phyloP scores from a whole-genome alignment of 2,888 invertebrate genomes.

The Drosophila greeni region DNA sequence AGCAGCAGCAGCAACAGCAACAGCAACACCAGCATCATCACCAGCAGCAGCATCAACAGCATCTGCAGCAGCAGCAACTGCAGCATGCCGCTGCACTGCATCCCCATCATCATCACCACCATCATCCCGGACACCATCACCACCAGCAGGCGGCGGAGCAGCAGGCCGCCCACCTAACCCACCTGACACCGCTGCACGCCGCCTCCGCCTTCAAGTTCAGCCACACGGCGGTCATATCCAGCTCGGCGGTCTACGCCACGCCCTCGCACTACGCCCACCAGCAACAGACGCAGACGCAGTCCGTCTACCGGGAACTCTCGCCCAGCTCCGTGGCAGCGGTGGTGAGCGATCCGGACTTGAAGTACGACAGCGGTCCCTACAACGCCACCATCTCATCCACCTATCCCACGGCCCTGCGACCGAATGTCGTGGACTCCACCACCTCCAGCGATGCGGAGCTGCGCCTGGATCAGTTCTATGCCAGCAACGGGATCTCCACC shows the following conservation, averaged over 20 bases:
- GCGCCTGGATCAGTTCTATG: conserved; percentile 76
- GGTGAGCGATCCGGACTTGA: conserved; percentile 68
- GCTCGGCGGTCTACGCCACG: conserved; percentile 66
- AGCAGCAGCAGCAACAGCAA: conserved; percentile 61
- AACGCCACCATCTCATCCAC: conserved; percentile 76
- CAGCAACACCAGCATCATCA: conserved; percentile 63
- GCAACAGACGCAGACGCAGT: conserved; percentile 61
- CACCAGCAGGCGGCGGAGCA: conserved; percentile 50
- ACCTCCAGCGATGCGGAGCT: conserved; percentile 78
- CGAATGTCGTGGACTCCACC: conserved; percentile 73
- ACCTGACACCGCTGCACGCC: conserved; percentile 61
- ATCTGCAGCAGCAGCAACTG: conserved; percentile 52
- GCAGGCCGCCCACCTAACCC: conserved; percentile 51
- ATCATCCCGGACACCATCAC: conserved; percentile 54
- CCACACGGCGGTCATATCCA: conserved; percentile 69
- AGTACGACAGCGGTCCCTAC: conserved; percentile 77
- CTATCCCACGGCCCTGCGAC: conserved; percentile 72
- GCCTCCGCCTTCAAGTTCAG: conserved; percentile 70
- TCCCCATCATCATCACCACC: conserved; percentile 50
- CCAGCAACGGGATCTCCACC: conserved; percentile 73
- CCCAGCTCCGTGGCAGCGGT: conserved; percentile 55
- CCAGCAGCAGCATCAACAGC: conserved; percentile 55
- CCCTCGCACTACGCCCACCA: conserved; percentile 58
- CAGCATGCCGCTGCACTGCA: conserved; percentile 51
- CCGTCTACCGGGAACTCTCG: conserved; percentile 67